Evolutionary conservation across 2,888 invertebrate genomes (phyloP).

Genomic region (Drosophila putrida): DNA sequence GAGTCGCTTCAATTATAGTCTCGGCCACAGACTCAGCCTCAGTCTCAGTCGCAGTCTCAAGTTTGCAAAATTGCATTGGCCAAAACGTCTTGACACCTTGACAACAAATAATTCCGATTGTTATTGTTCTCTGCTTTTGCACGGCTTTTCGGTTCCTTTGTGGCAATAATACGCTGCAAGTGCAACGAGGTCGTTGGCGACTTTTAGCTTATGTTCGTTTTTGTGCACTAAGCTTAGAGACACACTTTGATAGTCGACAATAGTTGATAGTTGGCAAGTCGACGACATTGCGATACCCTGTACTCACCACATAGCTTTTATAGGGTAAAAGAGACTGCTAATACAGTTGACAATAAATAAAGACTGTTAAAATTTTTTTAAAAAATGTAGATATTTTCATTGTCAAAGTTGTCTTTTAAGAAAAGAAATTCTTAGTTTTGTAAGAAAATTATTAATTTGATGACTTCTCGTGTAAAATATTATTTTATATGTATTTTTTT

Average conservation of each 20-base stretch:
- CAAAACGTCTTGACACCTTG: slow-evolving; percentile 33
- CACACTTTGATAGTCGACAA: not conserved
- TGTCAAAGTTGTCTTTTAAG: too few species aligned
- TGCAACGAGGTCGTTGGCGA: not conserved
- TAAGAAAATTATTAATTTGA: too few species aligned
- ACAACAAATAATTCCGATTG: slow-evolving; percentile 19
- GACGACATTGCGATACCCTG: not conserved
- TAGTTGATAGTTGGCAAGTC: too few species aligned
- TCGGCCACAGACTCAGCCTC: slow-evolving; percentile 23
- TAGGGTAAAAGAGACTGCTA: not conserved
- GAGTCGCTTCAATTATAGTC: slow-evolving; percentile 56
- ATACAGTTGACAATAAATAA: not conserved
- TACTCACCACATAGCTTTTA: not conserved
- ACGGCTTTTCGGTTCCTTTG: slow-evolving; percentile 17
- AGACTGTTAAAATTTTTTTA: too few species aligned
- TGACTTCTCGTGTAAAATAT: too few species aligned
- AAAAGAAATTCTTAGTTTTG: too few species aligned
- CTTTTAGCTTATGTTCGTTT: not conserved
- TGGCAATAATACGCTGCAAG: slow-evolving; percentile 17
- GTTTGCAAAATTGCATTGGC: slow-evolving; percentile 17
- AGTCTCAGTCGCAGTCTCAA: slow-evolving; percentile 6
- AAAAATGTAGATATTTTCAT: too few species aligned
- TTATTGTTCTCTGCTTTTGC: not conserved
- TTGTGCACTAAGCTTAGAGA: slow-evolving; percentile 17
- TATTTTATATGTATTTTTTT: too few species aligned